Evolutionary conservation across 2,113 vertebrate genomes (phyloP).

Genomic region (Osmerus eperlanus): DNA sequence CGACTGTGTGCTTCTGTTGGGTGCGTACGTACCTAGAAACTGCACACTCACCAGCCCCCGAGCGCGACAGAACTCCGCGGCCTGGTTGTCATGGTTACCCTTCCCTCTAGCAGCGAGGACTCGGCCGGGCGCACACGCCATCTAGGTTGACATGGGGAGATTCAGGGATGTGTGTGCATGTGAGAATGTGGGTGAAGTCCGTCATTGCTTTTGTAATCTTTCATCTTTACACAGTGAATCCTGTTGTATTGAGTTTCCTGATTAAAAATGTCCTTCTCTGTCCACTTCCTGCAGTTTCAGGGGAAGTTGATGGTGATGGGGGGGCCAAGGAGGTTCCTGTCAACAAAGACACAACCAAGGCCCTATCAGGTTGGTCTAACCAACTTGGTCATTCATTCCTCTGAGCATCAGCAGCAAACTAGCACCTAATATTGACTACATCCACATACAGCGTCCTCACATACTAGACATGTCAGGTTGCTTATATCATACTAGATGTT

Average conservation of each 20-base stretch:
- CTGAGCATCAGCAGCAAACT: neutral
- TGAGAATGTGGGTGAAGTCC: neutral
- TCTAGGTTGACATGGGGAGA: conserved; percentile 61
- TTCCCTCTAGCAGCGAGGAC: conserved; percentile 66
- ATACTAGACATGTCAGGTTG: no score
- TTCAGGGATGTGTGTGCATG: neutral
- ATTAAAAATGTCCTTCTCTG: neutral
- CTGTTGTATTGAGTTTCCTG: conserved; percentile 4
- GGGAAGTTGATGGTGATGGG: conserved; percentile 36
- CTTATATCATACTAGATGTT: no score
- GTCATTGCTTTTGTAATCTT: conserved; percentile 5
- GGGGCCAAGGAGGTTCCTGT: conserved; percentile 37
- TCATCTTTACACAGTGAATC: conserved; percentile 9
- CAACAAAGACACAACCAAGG: conserved; percentile 40
- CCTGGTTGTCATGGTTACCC: conserved; percentile 70
- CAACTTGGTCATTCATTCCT: neutral
- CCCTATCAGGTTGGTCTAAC: conserved; percentile 55
- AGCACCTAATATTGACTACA: neutral
- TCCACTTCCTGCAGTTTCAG: conserved; percentile 43
- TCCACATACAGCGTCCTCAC: neutral
- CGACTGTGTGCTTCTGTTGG: no score
- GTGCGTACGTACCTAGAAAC: conserved; percentile 29
- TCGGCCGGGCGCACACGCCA: conserved; percentile 67
- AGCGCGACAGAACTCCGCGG: conserved; percentile 64
- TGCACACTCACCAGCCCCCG: conserved; percentile 66